Conservation (phyloP, 2,888 invertebrate genomes). For the Cantharis lateralis region DNA sequence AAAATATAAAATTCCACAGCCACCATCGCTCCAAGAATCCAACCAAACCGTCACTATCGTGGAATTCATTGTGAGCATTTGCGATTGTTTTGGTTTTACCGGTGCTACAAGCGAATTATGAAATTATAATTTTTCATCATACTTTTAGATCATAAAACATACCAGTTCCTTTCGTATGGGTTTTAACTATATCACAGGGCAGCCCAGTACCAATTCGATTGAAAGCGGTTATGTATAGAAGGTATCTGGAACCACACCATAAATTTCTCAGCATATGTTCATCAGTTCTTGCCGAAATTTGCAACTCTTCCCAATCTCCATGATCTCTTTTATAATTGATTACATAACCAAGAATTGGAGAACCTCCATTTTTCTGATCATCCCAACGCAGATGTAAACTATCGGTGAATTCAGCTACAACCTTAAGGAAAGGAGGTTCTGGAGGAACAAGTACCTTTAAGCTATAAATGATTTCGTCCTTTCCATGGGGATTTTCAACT, state of each 20-base stretch:
- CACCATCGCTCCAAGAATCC: constrained; percentile 88
- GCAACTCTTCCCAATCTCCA: constrained; percentile 90
- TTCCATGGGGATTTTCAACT: constrained; percentile 83
- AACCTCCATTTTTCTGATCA: constrained; percentile 81
- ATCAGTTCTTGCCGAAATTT: constrained; percentile 80
- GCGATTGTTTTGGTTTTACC: constrained; percentile 77
- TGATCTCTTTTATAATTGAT: constrained; percentile 89
- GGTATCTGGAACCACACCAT: constrained; percentile 88
- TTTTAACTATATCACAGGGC: constrained; percentile 86
- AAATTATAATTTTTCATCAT: constrained; percentile 1
- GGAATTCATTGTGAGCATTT: constrained; percentile 82
- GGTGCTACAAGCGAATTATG: constrained; percentile 61
- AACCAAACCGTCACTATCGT: constrained; percentile 86
- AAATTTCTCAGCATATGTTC: constrained; percentile 80
- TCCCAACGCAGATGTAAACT: constrained; percentile 80
- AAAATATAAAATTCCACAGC: constrained; percentile 85
- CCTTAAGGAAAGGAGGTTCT: constrained; percentile 79
- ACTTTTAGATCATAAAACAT: constrained; percentile 19
- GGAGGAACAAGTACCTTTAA: constrained; percentile 81
- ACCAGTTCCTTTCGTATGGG: constrained; percentile 82
- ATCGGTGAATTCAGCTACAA: constrained; percentile 82
- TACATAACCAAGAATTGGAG: constrained; percentile 81
- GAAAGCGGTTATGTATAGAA: constrained; percentile 87
- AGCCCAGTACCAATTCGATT: constrained; percentile 88
- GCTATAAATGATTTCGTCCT: constrained; percentile 80